phyloP scores from a whole-genome alignment of 2,113 vertebrate species.

The Argyrosomus japonicus region DNA sequence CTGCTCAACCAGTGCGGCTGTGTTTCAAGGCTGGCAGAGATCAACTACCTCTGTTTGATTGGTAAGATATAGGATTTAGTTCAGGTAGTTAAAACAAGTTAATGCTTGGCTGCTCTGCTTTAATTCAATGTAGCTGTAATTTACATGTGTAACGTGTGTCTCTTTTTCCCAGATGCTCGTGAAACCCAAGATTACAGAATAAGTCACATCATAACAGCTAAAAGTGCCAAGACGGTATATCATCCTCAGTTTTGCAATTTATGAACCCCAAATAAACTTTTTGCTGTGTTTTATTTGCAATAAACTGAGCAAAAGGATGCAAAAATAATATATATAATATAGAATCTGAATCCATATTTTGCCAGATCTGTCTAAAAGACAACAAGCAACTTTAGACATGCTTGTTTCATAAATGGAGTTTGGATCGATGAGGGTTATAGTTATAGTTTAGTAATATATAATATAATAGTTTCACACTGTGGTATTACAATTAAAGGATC shows the following conservation, averaged over 20 bases:
- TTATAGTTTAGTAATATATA: no score
- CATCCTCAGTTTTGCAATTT: background rate
- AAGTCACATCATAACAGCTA: conserved; percentile 90
- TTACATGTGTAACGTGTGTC: background rate
- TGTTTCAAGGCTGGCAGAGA: conserved; percentile 83
- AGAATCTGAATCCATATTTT: no score
- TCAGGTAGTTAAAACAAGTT: background rate
- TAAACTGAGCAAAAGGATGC: no score
- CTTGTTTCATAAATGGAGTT: no score
- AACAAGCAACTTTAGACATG: no score
- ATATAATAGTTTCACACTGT: no score
- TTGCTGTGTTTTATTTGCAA: no score
- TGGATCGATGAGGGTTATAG: no score
- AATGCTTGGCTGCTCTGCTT: background rate
- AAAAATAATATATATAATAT: no score
- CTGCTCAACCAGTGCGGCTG: conserved; percentile 85
- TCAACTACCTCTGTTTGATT: conserved; percentile 87
- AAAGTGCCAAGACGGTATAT: conserved; percentile 81
- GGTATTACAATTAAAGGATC: no score
- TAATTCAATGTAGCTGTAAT: background rate
- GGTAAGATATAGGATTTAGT: conserved; percentile 79
- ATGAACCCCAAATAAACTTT: no score
- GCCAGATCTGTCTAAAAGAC: no score
- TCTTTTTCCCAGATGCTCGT: conserved; percentile 87
- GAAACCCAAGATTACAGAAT: conserved; percentile 83